These are phyloP conservation scores for Microcebus murinus DNA, from an alignment of 2,113 vertebrate genomes.

Conservation along the genomic window DNA sequence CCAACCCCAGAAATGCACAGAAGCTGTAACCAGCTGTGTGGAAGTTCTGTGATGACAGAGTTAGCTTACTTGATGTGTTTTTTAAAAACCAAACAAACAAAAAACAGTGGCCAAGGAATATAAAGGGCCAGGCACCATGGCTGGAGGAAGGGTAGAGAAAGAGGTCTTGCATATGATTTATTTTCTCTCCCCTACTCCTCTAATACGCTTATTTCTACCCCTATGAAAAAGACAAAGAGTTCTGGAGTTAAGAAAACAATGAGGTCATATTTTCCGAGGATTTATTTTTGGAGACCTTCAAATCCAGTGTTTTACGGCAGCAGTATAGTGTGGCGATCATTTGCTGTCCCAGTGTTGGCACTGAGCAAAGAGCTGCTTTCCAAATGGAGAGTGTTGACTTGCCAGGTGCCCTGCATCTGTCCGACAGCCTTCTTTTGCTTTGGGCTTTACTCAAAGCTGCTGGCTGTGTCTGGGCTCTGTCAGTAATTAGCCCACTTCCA, in stretches of 20 bases:
- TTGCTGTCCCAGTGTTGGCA: neutral
- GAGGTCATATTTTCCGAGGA: neutral
- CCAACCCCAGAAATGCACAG: neutral
- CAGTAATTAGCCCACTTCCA: neutral
- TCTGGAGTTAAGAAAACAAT: neutral
- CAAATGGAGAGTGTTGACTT: neutral
- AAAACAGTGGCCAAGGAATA: neutral
- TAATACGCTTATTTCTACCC: neutral
- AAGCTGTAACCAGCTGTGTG: neutral
- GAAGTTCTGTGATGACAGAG: neutral
- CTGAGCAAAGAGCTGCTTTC: neutral
- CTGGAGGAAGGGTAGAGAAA: neutral
- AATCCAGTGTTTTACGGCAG: neutral
- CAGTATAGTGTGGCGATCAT: neutral
- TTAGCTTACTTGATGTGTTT: neutral
- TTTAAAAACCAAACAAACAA: neutral
- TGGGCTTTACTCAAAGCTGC: neutral
- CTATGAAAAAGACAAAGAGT: neutral
- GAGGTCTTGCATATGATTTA: neutral
- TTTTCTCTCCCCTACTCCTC: neutral
- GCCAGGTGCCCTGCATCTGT: neutral
- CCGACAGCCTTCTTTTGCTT: neutral
- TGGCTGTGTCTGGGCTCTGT: neutral
- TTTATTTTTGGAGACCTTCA: slow-evolving; percentile 29
- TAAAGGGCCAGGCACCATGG: neutral